Base-by-base conservation (phyloP, 2,797 vertebrate genomes). In the Sorex maritimensis region DNA sequence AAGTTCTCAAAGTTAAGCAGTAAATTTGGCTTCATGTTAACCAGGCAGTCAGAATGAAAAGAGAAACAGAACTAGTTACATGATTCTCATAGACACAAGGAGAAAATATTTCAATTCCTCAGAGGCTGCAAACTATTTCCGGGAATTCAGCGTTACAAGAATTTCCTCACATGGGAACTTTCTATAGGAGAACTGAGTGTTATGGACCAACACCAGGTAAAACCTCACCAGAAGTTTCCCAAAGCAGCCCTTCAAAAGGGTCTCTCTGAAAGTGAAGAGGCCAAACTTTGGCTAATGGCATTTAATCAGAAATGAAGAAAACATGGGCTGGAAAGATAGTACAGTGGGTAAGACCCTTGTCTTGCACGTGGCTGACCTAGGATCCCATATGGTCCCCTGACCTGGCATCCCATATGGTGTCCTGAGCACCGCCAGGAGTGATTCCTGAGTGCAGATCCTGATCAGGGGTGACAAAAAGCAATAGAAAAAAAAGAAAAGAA, bases 121-220 rank as follows among this genome's bases (percentile, higher is more conserved):
- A 34, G 71, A 93, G 96, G 82, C 96, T 93, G 82, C 58, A 89
- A 94, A 86, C 67, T 19, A 90, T 95, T 97, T 97, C 96, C 96
- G 94, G 92, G 94, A 97, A 97, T 96, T 95, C 82, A 95, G 86
- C 85, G 71, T 63, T 88, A 26, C 77, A 94, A 90, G 82, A 81
- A 95, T 81, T 86, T 90, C 86, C 91, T 95, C 73, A 58, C 67
- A 11, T 1, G 23, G 46, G 71, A 81, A 46, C 74, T 79, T 93
- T 73, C 41, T 88, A 52, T 46, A 83, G 74, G 41, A 86, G 92
- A 80, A 52, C 63, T 72, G 74, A 93, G 81, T 68, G 75, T 71
- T 34, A 91, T 28, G 65, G 72, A 44, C n/a, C 14, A 63, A 71
- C 69, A 79, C 68, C 17, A 26, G 14, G 28, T 38, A 49, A 79